Percentiles rank a stretch among this genome's conserved stretches.
These are phyloP conservation scores for Stegodyphus dumicola DNA, from an alignment of 1,140 invertebrate species.

Conservation along the genomic window DNA sequence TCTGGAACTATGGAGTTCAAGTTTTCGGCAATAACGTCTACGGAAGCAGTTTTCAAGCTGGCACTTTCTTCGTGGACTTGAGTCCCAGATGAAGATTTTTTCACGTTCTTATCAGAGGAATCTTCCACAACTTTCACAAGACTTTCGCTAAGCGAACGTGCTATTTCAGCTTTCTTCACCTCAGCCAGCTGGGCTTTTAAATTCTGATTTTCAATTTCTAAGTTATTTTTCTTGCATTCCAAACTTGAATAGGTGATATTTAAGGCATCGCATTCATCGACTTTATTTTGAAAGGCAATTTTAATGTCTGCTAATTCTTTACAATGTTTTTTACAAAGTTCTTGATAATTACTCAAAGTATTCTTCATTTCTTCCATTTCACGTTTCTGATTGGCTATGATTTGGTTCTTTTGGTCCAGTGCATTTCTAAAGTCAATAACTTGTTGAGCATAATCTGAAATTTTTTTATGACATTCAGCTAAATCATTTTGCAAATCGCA, in stretches of 20 bases:
- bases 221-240: slow-evolving; percentile 25
- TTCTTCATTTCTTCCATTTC: not conserved
- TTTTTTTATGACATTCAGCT: slow-evolving; percentile 27
- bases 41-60: not conserved
- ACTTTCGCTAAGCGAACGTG: not conserved
- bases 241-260: slow-evolving; percentile 35
- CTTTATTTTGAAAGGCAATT: slow-evolving; percentile 14
- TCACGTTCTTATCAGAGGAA: not conserved
- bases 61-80: not conserved
- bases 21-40: not conserved
- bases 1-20: not conserved
- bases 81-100: not conserved
- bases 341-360: not conserved
- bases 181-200: not conserved
- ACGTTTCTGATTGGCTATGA: not conserved
- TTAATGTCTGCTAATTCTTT: not conserved
- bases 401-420: slow-evolving; percentile 17
- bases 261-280: slow-evolving; percentile 28
- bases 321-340: not conserved
- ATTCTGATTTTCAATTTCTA: slow-evolving; percentile 34
- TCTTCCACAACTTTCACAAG: not conserved
- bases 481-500: slow-evolving; percentile 13
- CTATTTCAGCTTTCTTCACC: not conserved
- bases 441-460: slow-evolving; percentile 29
- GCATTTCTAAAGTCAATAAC: slow-evolving; percentile 24